These are phyloP conservation scores for Chloropsis cyanopogon DNA, from an alignment of 2,113 vertebrate genomes.

Conservation along the genomic window DNA sequence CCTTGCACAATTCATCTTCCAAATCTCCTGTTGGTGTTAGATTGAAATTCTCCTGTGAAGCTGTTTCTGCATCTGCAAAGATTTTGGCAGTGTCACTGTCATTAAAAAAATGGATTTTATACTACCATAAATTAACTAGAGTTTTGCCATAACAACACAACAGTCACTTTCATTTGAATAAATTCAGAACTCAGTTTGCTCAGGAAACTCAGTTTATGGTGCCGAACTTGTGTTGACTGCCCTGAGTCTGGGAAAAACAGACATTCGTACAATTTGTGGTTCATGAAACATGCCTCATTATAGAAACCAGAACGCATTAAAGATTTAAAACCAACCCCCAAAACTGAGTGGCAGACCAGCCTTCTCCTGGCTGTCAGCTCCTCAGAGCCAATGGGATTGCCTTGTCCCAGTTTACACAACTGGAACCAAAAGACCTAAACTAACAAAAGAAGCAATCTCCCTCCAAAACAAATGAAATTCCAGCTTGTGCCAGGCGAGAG, in stretches of 20 bases:
- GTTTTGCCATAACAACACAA: not conserved
- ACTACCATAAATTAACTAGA: constrained; percentile 6
- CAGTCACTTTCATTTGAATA: not conserved
- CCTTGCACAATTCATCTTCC: constrained; percentile 52
- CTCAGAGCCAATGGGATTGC: not conserved
- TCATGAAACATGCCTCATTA: not conserved
- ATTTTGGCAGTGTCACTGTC: constrained; percentile 59
- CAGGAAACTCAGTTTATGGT: not conserved
- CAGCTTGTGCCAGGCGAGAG: constrained; percentile 1
- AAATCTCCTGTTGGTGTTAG: constrained; percentile 55
- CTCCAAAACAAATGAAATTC: constrained; percentile 43
- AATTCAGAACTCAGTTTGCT: not conserved
- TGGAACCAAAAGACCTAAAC: constrained; percentile 28
- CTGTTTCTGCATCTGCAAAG: constrained; percentile 60
- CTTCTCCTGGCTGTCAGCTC: not conserved
- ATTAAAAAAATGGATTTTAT: constrained; percentile 5
- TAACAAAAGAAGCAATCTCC: constrained; percentile 46
- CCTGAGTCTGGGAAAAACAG: not conserved
- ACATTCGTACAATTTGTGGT: not conserved
- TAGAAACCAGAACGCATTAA: not conserved
- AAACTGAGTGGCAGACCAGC: not conserved
- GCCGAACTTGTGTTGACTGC: not conserved
- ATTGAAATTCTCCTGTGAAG: constrained; percentile 61
- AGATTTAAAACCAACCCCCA: not conserved
- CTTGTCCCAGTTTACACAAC: constrained; percentile 28